These are phyloP conservation scores for Philaenus spumarius DNA, from an alignment of 1,140 invertebrate genomes.

Conservation along the genomic window DNA sequence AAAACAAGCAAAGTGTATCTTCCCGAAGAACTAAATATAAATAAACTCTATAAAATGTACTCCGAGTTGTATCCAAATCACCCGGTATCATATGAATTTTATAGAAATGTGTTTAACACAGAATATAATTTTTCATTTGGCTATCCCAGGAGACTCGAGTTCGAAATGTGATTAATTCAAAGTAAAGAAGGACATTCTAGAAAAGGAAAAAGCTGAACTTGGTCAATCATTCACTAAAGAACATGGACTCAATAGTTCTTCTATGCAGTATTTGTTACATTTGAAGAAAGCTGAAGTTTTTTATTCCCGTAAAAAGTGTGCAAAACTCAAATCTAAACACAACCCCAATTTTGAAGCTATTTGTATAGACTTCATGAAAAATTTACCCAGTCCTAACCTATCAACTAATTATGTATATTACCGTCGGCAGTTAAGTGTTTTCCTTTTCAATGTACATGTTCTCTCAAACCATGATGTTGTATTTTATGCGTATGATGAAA, in stretches of 20 bases:
- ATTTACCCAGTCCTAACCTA: conserved; percentile 11
- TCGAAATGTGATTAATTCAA: conserved; percentile 8
- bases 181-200: not conserved
- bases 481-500: conserved; percentile 26
- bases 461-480: not conserved
- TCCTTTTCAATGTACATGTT: not conserved
- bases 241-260: not conserved
- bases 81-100: conserved; percentile 9
- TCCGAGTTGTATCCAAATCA: not conserved
- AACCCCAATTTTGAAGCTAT: conserved; percentile 8
- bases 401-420: not conserved
- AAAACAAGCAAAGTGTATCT: conserved; percentile 4
- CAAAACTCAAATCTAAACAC: not conserved
- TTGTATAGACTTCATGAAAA: conserved; percentile 13
- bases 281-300: conserved; percentile 13
- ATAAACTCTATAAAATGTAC: conserved; percentile 8
- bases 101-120: conserved; percentile 17
- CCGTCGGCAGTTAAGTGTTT: not conserved
- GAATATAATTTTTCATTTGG: conserved; percentile 19
- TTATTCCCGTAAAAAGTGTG: conserved; percentile 7
- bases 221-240: no score
- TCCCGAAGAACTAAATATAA: conserved; percentile 1
- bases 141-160: conserved; percentile 14
- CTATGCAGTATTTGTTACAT: not conserved
- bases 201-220: not conserved